A percentile compares a stretch with the other conserved stretches of the same genome.
phyloP scores from a whole-genome alignment of 1,140 invertebrate species.

The Camponotus vicinus region DNA sequence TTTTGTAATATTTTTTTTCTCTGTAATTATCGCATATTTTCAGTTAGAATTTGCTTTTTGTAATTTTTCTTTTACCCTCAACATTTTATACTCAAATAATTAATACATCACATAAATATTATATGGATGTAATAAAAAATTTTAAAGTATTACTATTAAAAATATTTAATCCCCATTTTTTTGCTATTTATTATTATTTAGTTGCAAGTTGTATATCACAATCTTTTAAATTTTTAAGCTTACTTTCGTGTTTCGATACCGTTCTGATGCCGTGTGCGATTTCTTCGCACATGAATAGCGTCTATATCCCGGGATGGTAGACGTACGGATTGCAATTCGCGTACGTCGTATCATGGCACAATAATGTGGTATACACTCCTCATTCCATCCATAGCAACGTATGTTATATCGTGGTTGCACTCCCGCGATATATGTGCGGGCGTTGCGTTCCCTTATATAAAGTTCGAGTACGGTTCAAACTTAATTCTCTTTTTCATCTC shows the following conservation, averaged over 20 bases:
- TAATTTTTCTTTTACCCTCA: background rate
- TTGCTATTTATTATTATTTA: background rate
- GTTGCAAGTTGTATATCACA: background rate
- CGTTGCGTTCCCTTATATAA: constrained; percentile 23
- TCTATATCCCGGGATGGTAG: constrained; percentile 13
- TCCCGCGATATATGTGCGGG: constrained; percentile 2
- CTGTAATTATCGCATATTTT: background rate
- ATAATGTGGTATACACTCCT: constrained; percentile 51
- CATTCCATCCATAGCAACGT: constrained; percentile 44
- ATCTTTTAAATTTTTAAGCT: constrained; percentile 41
- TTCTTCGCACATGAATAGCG: constrained; percentile 50
- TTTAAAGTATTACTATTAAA: background rate
- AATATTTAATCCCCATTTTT: background rate
- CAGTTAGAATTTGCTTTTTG: background rate
- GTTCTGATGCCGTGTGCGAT: constrained; percentile 25
- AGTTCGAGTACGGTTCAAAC: constrained; percentile 16
- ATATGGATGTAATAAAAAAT: background rate
- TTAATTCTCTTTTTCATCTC: constrained; percentile 50
- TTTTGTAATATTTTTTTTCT: background rate
- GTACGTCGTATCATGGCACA: constrained; percentile 54
- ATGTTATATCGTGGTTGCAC: background rate
- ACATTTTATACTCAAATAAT: background rate
- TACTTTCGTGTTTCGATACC: constrained; percentile 18
- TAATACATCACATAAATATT: background rate
- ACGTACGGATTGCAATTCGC: constrained; percentile 49